Evolutionary conservation across 1,140 invertebrate species (phyloP).

Genomic region (Lamellibrachia luymesi): DNA sequence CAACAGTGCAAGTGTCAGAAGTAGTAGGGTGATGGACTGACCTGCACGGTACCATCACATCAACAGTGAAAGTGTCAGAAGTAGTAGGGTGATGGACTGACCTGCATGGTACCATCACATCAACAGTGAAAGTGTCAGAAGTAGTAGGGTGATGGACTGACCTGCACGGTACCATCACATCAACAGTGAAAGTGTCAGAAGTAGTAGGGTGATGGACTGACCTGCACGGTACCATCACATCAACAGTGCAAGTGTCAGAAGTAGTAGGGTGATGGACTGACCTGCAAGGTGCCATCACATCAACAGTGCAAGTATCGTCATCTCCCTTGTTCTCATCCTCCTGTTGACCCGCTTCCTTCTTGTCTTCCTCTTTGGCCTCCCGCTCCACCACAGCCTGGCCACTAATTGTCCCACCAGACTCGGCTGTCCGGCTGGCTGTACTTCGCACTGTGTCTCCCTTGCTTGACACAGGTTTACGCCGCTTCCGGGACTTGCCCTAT

Average conservation of each 20-base stretch:
- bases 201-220: conserved; percentile 21
- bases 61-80: too few relatives aligned
- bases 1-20: too few relatives aligned
- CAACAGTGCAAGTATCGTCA: conserved; percentile 24
- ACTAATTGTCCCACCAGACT: not conserved
- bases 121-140: not conserved
- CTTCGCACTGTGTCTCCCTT: conserved; percentile 21
- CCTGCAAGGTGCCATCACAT: conserved; percentile 43
- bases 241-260: not conserved
- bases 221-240: conserved; percentile 24
- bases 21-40: too few relatives aligned
- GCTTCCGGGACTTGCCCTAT: conserved; percentile 29
- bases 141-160: not conserved
- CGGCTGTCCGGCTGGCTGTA: not conserved
- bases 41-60: too few relatives aligned
- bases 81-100: too few relatives aligned
- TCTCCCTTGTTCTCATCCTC: conserved; percentile 32
- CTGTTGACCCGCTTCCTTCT: conserved; percentile 31
- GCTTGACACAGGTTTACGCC: conserved; percentile 28
- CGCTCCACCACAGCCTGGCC: conserved; percentile 17
- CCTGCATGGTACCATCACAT: too few relatives aligned
- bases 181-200: not conserved
- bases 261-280: conserved; percentile 21
- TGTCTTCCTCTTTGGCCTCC: conserved; percentile 34
- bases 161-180: not conserved